Percentiles rank a stretch among this genome's conserved stretches.
Conservation (phyloP, 2,113 vertebrate species). For the Nyctibius bracteatus region DNA sequence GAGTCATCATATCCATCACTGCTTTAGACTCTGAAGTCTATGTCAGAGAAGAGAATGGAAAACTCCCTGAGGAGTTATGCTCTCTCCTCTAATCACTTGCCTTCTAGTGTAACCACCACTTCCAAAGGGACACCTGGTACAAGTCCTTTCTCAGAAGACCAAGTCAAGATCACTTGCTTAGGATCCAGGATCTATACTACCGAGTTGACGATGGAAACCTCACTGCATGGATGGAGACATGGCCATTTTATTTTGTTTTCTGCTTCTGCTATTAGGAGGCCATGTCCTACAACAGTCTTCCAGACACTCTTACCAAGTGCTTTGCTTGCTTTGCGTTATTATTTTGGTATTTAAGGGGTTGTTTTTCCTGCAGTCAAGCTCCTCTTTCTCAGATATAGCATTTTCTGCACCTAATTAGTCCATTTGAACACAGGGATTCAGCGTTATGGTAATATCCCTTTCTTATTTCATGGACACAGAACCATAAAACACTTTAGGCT, state of each 20-base stretch:
- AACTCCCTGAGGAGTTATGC: not conserved
- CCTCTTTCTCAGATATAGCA: not conserved
- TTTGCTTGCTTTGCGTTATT: too few species aligned
- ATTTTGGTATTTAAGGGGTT: not conserved
- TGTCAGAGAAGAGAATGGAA: not conserved
- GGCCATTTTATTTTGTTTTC: not conserved
- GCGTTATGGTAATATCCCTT: accelerated
- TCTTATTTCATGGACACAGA: too few species aligned
- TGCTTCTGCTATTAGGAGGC: not conserved
- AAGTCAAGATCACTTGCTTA: not conserved
- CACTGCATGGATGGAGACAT: accelerated
- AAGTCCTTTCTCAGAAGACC: not conserved
- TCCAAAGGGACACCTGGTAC: not conserved
- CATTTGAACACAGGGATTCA: not conserved
- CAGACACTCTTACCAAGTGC: accelerated
- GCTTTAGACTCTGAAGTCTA: not conserved
- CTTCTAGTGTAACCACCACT: not conserved
- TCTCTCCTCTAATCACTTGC: not conserved
- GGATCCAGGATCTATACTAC: not conserved
- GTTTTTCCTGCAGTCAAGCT: not conserved
- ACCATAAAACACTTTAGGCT: accelerated
- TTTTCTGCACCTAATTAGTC: not conserved
- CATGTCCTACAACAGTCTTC: not conserved
- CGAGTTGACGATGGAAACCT: too few species aligned
- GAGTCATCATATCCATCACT: not conserved